Conservation (phyloP, 1,140 invertebrate species). For the Drosophila obscura region DNA sequence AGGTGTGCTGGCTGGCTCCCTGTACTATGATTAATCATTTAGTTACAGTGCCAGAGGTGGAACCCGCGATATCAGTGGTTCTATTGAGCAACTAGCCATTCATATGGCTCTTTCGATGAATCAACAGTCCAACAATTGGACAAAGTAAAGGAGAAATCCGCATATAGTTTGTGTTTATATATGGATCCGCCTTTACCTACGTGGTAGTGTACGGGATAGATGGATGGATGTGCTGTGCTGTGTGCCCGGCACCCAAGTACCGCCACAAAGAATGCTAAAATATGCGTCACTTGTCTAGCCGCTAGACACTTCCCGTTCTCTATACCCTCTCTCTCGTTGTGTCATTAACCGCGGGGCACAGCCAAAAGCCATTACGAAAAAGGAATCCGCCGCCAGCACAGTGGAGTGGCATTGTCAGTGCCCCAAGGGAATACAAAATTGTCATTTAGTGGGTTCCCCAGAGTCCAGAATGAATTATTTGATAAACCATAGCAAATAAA, state of each 20-base stretch:
- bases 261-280: slow-evolving; percentile 60
- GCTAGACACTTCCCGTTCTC: slow-evolving; percentile 21
- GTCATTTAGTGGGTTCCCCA: no score
- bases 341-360: slow-evolving; percentile 62
- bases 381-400: slow-evolving; percentile 22
- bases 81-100: slow-evolving; percentile 3
- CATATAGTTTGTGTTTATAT: no score
- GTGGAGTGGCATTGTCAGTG: slow-evolving; percentile 13
- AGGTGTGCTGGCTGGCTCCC: not conserved
- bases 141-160: slow-evolving; percentile 1
- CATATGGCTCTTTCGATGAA: slow-evolving; percentile 9
- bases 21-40: slow-evolving; percentile 8
- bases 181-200: slow-evolving; percentile 25
- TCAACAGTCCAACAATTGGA: slow-evolving; percentile 35
- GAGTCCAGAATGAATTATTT: no score
- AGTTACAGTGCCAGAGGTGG: not conserved
- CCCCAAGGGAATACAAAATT: no score
- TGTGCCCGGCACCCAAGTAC: slow-evolving; percentile 49
- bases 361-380: slow-evolving; percentile 19
- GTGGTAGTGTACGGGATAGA: slow-evolving; percentile 4
- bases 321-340: slow-evolving; percentile 22
- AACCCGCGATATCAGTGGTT: slow-evolving; percentile 10
- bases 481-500: no score
- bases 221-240: slow-evolving; percentile 25
- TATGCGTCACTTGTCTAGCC: slow-evolving; percentile 78